Percentiles rank a stretch among this genome's conserved stretches.
These are phyloP conservation scores for Lordiphosa collinella DNA, from an alignment of 1,140 invertebrate species.

Conservation along the genomic window DNA sequence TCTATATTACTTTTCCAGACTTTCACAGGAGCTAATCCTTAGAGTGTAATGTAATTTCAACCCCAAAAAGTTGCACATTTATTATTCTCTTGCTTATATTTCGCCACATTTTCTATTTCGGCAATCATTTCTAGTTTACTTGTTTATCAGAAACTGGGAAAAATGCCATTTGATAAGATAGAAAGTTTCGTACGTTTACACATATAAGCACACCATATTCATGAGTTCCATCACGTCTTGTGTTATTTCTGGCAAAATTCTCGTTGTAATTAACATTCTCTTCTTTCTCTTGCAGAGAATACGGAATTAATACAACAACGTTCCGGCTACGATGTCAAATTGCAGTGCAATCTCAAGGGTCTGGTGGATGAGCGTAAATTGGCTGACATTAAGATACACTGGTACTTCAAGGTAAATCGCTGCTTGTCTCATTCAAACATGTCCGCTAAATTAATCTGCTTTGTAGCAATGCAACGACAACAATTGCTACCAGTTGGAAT, in stretches of 20 bases:
- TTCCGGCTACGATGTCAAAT: slow-evolving; percentile 56
- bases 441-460: not conserved
- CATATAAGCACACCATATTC: too few species aligned
- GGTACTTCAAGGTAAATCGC: slow-evolving; percentile 66
- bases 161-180: slow-evolving; percentile 49
- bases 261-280: slow-evolving; percentile 7
- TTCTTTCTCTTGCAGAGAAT: slow-evolving; percentile 49
- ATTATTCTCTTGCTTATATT: not conserved
- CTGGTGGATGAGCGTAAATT: slow-evolving; percentile 52
- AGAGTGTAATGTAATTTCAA: too few species aligned
- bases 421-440: not conserved
- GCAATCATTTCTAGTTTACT: slow-evolving; percentile 33
- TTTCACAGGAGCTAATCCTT: too few species aligned
- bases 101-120: slow-evolving; percentile 1
- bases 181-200: not conserved
- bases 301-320: slow-evolving; percentile 68
- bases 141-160: slow-evolving; percentile 9
- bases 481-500: slow-evolving; percentile 53
- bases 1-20: too few species aligned
- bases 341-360: slow-evolving; percentile 67
- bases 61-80: not conserved
- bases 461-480: slow-evolving; percentile 67
- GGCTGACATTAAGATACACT: slow-evolving; percentile 59
- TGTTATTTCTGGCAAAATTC: slow-evolving; percentile 12
- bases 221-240: slow-evolving; percentile 19